Evolutionary conservation across 2,113 vertebrate species (phyloP), one percentile per base, ranked within the genome.

Genomic region (Chiloscyllium plagiosum): DNA sequence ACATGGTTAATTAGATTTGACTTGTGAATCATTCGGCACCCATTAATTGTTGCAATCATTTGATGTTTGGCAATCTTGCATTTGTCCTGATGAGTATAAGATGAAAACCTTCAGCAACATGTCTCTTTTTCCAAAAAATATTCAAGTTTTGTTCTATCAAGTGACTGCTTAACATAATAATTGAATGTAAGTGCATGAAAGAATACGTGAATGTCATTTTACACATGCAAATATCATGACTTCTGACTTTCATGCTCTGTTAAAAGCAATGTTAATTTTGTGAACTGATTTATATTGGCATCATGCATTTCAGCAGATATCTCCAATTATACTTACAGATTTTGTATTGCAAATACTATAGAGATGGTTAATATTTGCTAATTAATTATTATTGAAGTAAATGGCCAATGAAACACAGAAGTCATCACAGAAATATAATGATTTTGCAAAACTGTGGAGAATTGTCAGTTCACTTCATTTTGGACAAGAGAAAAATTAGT

Each of bases 341-440:
- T 87, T 87, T 87, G 85, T 52, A 87, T 87, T 87, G 47, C 85
- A 87, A 87, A 52, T 87, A 20, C 26, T 87, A 10, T 26, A 24
- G 47, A 52, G 47, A 52, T 52, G 47, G 47, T 87, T 87, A 87
- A 87, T 87, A 87, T 87, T 87, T 87, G 47, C 50, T 50, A 87
- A 87, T 47, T 24, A 87, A 87, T 52, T 47, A 87, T 87, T 87
- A 87, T 24, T 87, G 85, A 87, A 87, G 85, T 26, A 87, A 47
- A 52, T 52, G 26, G 29, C 85, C 52, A 24, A 47, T 52, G 47
- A 50, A 87, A 52, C 85, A 52, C 47, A 87, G 20, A 47, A 87
- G 52, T 24, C 42, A 52, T 87, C 26, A 87, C 24, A 22, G 42
- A 52, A 10, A 52, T 87, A 13, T 87, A 87, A 26, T 87, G 85